Conservation (phyloP, 2,888 invertebrate species). For the Notodonta ziczac region DNA sequence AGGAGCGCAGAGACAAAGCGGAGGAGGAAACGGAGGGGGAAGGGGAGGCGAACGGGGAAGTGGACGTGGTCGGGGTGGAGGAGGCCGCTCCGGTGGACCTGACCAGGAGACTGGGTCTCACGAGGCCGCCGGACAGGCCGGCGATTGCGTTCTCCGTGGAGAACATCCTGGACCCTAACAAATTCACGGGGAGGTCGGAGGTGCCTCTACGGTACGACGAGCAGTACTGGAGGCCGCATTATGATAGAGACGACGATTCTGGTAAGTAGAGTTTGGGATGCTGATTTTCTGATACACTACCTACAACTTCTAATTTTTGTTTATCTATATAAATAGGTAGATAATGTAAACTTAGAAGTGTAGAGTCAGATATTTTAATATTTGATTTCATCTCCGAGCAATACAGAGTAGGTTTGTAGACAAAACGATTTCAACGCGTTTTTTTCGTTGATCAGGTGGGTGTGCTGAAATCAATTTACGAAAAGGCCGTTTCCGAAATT, state of each 20-base stretch:
- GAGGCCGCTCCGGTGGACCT: slow-evolving; percentile 79
- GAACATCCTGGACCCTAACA: slow-evolving; percentile 95
- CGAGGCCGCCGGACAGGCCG: slow-evolving; percentile 82
- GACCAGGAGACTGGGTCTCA: slow-evolving; percentile 82
- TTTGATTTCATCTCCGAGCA: too few species aligned
- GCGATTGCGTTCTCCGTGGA: slow-evolving; percentile 94
- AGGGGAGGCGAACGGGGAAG: slow-evolving; percentile 67
- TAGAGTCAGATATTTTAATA: too few species aligned
- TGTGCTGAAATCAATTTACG: too few species aligned
- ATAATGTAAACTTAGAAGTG: too few species aligned
- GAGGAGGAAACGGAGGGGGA: slow-evolving; percentile 68
- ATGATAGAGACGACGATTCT: slow-evolving; percentile 84
- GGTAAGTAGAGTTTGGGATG: slow-evolving; percentile 57
- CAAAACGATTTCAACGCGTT: neutral
- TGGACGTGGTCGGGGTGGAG: slow-evolving; percentile 79
- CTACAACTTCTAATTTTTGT: neutral
- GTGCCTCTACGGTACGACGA: slow-evolving; percentile 82
- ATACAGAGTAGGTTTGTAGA: neutral
- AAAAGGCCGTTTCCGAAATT: too few species aligned
- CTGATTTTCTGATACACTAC: neutral
- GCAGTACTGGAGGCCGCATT: slow-evolving; percentile 84
- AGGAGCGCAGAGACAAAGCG: slow-evolving; percentile 67
- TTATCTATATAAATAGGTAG: too few species aligned
- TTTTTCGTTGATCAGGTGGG: too few species aligned
- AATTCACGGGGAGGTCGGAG: slow-evolving; percentile 91